Percentiles rank a stretch among this genome's conserved stretches.
Conservation (phyloP, 2,888 invertebrate species). For the Linyphia triangularis region DNA sequence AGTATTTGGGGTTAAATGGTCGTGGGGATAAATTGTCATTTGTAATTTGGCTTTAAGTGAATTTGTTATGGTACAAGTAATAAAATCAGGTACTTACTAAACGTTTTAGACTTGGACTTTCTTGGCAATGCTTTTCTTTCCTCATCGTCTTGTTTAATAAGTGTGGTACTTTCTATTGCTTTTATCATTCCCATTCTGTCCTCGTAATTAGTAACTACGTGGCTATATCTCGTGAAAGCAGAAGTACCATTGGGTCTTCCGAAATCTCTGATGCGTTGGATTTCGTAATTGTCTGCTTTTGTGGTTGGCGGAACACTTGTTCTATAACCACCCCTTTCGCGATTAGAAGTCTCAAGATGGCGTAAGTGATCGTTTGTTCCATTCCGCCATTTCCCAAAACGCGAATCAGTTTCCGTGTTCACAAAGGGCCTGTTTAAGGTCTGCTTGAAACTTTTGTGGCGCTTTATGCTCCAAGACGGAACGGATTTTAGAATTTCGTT, state of each 20-base stretch:
- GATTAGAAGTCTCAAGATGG: conserved; percentile 3
- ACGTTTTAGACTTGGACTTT: background rate
- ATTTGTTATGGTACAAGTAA: no score
- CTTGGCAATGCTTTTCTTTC: background rate
- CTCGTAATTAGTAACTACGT: background rate
- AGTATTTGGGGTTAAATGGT: no score
- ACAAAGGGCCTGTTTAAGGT: background rate
- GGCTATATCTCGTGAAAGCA: conserved; percentile 21
- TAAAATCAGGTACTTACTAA: conserved; percentile 11
- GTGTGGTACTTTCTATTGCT: background rate
- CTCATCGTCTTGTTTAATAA: background rate
- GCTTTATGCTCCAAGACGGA: conserved; percentile 59
- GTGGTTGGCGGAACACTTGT: background rate
- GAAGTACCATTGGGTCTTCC: conserved; percentile 47
- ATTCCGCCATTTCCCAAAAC: conserved; percentile 8
- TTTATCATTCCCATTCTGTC: background rate
- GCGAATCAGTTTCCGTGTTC: background rate
- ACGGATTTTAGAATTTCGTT: conserved; percentile 66
- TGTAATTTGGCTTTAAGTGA: no score
- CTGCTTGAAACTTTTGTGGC: conserved; percentile 19
- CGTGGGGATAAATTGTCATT: no score
- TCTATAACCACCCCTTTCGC: background rate
- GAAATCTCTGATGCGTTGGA: background rate
- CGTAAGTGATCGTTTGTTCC: background rate
- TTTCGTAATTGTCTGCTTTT: background rate